Evolutionary conservation across 2,797 vertebrate species (phyloP).

Genomic region (Alauda arvensis): DNA sequence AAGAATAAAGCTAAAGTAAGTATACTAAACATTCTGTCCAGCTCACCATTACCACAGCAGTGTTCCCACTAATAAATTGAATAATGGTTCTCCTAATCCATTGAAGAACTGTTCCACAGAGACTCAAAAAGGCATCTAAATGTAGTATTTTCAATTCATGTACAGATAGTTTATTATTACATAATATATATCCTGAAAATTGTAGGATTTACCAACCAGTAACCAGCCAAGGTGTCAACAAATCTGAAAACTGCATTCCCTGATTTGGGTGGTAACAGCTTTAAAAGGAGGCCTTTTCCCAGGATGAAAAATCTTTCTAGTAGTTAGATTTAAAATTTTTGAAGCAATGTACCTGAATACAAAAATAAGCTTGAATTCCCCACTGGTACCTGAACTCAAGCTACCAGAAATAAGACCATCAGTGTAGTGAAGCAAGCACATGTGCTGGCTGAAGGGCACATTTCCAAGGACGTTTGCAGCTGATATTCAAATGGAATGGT

Average conservation of each 20-base stretch:
- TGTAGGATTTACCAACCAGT: neutral
- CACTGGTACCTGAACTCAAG: neutral
- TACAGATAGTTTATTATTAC: neutral
- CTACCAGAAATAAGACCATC: slow-evolving; percentile 4
- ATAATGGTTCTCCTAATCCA: neutral
- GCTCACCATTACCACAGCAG: neutral
- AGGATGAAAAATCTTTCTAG: neutral
- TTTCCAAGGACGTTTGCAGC: neutral
- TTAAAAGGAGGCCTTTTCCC: neutral
- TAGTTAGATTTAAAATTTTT: neutral
- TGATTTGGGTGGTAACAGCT: neutral
- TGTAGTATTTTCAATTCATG: neutral
- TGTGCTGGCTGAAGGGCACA: neutral
- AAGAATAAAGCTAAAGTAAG: neutral
- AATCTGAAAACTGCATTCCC: neutral
- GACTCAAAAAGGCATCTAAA: neutral
- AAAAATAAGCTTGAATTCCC: slow-evolving; percentile 10
- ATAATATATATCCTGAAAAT: neutral
- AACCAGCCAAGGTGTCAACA: neutral
- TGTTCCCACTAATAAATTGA: neutral
- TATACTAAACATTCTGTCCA: neutral
- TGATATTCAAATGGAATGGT: neutral
- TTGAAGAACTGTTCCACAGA: neutral
- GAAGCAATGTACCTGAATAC: neutral
- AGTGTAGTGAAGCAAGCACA: slow-evolving; percentile 18